Evolutionary conservation across 30 jellyfish, hydroid and myxozoan genomes (phyloP), one percentile per base, ranked within the genome.

Genomic region (Nemopilema nomurai): DNA sequence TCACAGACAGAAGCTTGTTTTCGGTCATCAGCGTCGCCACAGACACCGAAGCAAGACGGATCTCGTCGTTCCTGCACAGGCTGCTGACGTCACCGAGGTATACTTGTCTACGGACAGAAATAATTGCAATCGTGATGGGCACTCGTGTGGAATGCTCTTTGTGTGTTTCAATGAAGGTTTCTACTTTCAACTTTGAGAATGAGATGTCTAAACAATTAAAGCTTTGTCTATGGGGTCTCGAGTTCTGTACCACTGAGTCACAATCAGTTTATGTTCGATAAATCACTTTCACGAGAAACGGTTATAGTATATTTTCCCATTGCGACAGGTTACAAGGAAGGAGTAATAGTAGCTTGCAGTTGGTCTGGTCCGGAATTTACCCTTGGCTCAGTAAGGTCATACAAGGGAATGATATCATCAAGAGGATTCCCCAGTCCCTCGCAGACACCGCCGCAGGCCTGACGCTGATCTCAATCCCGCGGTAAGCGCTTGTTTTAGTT

Each of bases 391-490:
- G 27, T 25, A 83, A 83, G 31, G 50, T 72, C 0, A 50, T 32
- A n/a, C 30, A 25, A 18, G 86, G 74, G 52, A 53, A 71, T 24
- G 86, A 83, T 18, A 74, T 70, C 0, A 18, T 72, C 30, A 77
- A 83, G 27, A 84, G 82, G 19, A 83, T 71, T 52, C 91, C 91
- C 28, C 80, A 83, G 31, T 57, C 85, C 77, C 51, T 83, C 22
- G 91, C 91, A 21, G 86, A 71, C 51, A 70, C 76, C 21, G 85
- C 86, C 16, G 91, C 91, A 26, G 86, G 86, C 22, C 71, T 83
- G 22, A 71, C 80, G 20, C 31, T 83, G 66, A 75, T 83, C 0
- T 71, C 91, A 17, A 41, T 68, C 13, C 26, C 64, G 4, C 26
- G 91, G 91, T 69, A 1, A 74, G 84, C 31, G 81, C n/a, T n/a